Base-by-base conservation (phyloP, 2,113 vertebrate species). In the Numenius arquata region DNA sequence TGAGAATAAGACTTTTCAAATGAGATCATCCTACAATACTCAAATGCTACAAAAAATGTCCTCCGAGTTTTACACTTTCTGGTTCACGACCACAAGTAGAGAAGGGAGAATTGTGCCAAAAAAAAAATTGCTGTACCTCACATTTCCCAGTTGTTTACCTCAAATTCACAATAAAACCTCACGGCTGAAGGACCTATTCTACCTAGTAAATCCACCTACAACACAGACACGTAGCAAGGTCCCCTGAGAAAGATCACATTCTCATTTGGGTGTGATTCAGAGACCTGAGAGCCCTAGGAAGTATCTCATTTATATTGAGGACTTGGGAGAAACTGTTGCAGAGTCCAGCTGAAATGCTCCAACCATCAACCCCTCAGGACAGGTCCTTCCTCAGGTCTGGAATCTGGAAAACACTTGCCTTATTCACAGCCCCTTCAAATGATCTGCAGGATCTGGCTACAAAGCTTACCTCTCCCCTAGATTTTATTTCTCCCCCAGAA, bases 391-490 rank as follows among this genome's bases (percentile, higher is more conserved):
- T 79, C 8, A 8, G n/a, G 62, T 58, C 87, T 95, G 74, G 74
- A 88, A 66, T 70, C 62, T 92, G 94, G 86, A 92, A 93, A 95
- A 92, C 74, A 89, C 84, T 93, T 55, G 61, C 73, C 38, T 92
- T 82, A 52, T 75, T 90, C 90, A 89, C 53, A 92, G 84, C 53
- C 45, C 83, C 90, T 85, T 76, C 62, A 41, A 95, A 93, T 59
- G 90, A 94, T 56, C 90, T 89, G 92, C 77, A 93, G 96, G 84
- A 47, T 92, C 95, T 96, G 91, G 87, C 84, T 93, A 61, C 77
- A 75, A 61, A 83, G 20, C 41, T 76, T 66, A 87, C 55, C 73
- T 89, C 87, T 88, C 66, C 71, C 50, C 13, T 19, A 48, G 81
- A 91, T 87, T 95, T 95, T 95, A 94, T 85, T 92, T 91, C 59